Percentiles rank a stretch among this genome's conserved stretches.
These are phyloP conservation scores for Microplitis deprimator DNA, from an alignment of 2,888 invertebrate genomes.

Conservation along the genomic window DNA sequence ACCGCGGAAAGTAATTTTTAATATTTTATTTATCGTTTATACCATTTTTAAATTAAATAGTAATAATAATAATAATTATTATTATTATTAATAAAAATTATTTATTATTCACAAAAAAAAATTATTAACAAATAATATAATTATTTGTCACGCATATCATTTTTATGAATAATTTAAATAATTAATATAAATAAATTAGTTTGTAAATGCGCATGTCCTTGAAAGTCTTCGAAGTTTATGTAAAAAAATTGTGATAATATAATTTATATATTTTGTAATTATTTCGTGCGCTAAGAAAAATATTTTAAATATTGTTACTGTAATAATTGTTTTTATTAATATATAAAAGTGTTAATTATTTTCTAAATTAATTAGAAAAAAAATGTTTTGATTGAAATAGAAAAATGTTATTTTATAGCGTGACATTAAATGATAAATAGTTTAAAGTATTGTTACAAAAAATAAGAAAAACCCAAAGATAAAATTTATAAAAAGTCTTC, in stretches of 20 bases:
- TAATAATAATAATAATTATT: background rate
- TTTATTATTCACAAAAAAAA: constrained; percentile 29
- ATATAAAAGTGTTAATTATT: background rate
- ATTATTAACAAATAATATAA: background rate
- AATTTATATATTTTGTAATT: background rate
- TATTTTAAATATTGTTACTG: background rate
- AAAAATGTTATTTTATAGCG: background rate
- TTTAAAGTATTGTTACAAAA: background rate
- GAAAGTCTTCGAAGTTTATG: background rate
- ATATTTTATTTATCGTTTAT: constrained; percentile 41
- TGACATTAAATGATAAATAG: constrained; percentile 1
- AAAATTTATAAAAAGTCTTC: constrained; percentile 46
- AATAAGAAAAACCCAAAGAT: constrained; percentile 20
- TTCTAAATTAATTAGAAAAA: no score
- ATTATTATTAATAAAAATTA: no score
- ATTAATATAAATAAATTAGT: no score
- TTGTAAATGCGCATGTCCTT: background rate
- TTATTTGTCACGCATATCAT: constrained; percentile 1
- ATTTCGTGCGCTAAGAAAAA: background rate
- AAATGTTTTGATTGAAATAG: background rate
- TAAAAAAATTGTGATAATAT: constrained; percentile 1
- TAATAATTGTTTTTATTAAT: background rate
- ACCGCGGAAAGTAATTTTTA: constrained; percentile 85
- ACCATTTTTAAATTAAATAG: constrained; percentile 43
- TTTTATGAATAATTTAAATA: background rate